Conservation (phyloP, 2,113 vertebrate species). For the Protobothrops flavoviridis region DNA sequence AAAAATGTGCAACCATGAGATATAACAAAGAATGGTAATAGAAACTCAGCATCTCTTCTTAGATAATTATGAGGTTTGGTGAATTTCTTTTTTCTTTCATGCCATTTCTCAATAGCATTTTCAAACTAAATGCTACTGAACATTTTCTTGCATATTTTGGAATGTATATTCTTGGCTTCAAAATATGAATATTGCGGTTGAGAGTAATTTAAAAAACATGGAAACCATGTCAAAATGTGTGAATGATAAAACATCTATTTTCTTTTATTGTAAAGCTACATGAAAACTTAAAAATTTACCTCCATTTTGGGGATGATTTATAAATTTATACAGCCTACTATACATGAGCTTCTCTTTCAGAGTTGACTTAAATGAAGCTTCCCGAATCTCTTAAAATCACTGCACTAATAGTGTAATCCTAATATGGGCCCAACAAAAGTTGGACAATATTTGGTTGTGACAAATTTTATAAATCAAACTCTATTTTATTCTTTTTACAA, state of each 20-base stretch:
- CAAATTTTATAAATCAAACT: neutral
- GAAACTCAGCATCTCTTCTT: neutral
- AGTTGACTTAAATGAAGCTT: neutral
- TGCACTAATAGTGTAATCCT: neutral
- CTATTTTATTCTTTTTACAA: neutral
- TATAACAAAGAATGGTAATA: neutral
- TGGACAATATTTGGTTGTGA: neutral
- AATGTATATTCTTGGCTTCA: neutral
- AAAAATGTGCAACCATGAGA: neutral
- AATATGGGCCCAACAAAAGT: neutral
- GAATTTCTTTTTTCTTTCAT: neutral
- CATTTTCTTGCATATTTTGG: neutral
- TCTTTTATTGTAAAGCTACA: neutral
- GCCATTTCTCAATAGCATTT: neutral
- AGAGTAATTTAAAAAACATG: neutral
- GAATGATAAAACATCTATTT: neutral
- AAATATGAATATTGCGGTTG: neutral
- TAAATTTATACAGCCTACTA: neutral
- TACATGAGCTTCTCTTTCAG: neutral
- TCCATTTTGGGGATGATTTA: neutral
- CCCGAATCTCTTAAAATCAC: neutral
- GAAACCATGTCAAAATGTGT: neutral
- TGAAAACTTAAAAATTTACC: neutral
- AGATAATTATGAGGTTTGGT: neutral
- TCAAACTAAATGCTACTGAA: neutral